Evolutionary conservation across 2,113 vertebrate genomes (phyloP).

Genomic region (Takifugu bimaculatus): DNA sequence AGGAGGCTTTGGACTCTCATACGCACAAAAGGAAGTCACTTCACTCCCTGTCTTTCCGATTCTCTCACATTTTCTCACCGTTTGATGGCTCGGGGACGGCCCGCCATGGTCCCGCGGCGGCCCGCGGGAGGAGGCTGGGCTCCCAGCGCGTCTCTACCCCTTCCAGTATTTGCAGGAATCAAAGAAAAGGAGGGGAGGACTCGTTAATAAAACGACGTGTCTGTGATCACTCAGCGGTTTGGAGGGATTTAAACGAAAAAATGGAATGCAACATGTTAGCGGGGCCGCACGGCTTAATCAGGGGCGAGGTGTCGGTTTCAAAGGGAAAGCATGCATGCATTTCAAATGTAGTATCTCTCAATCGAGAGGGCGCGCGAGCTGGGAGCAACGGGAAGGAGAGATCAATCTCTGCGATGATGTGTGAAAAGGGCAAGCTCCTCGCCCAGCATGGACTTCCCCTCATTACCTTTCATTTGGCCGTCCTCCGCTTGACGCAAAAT

Average conservation of each 20-base stretch:
- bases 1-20: constrained; percentile 56
- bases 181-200: constrained; percentile 41
- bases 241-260: constrained; percentile 25
- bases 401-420: constrained; percentile 65
- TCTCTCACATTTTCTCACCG: constrained; percentile 54
- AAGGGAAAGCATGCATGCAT: constrained; percentile 54
- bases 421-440: constrained; percentile 58
- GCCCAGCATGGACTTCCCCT: constrained; percentile 54
- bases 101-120: constrained; percentile 14
- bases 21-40: constrained; percentile 47
- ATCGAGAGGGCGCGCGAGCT: constrained; percentile 43
- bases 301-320: constrained; percentile 51
- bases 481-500: constrained; percentile 54
- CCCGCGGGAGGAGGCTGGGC: constrained; percentile 47
- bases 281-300: constrained; percentile 47
- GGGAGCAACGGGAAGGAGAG: constrained; percentile 47
- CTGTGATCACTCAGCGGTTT: constrained; percentile 50
- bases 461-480: constrained; percentile 65
- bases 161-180: constrained; percentile 56
- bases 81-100: constrained; percentile 39
- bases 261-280: constrained; percentile 67
- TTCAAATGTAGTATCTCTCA: constrained; percentile 58
- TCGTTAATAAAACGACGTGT: constrained; percentile 64
- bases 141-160: constrained; percentile 48
- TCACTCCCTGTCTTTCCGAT: constrained; percentile 36